Conservation (phyloP, 2,113 vertebrate species). For the Harpagus bidentatus region DNA sequence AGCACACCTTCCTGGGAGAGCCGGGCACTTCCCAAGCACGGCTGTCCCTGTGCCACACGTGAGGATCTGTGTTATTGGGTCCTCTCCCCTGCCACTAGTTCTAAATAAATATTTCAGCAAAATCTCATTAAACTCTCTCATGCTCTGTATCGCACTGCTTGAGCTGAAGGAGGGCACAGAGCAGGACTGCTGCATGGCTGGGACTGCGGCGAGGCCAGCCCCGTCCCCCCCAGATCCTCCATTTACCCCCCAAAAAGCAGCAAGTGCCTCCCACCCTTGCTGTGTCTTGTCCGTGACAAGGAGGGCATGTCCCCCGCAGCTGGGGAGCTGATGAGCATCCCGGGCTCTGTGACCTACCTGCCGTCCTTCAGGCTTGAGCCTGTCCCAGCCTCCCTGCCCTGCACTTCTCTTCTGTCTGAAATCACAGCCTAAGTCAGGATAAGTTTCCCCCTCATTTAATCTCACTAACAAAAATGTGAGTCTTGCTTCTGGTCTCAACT, state of each 20-base stretch:
- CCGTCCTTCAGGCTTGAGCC: neutral
- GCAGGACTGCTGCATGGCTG: neutral
- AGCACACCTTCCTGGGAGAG: neutral
- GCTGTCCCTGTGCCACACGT: fast-evolving
- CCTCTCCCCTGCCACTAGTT: conserved; percentile 40
- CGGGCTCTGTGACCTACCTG: neutral
- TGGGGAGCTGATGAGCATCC: neutral
- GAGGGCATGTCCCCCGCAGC: fast-evolving
- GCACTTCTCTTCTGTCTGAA: neutral
- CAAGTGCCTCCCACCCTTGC: too few species aligned
- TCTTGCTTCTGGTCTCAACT: neutral
- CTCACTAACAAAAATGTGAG: neutral
- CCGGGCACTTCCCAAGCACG: neutral
- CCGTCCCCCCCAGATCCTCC: fast-evolving
- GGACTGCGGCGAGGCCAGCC: neutral
- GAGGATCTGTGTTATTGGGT: conserved; percentile 39
- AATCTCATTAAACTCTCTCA: neutral
- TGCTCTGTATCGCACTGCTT: fast-evolving
- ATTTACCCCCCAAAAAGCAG: neutral
- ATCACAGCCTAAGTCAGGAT: neutral
- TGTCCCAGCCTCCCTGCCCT: neutral
- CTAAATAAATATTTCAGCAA: neutral
- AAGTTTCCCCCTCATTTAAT: fast-evolving
- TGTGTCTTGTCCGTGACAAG: fast-evolving
- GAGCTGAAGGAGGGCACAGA: neutral